phyloP scores from a whole-genome alignment of 2,888 invertebrate species.

The Chouioia cunea region DNA sequence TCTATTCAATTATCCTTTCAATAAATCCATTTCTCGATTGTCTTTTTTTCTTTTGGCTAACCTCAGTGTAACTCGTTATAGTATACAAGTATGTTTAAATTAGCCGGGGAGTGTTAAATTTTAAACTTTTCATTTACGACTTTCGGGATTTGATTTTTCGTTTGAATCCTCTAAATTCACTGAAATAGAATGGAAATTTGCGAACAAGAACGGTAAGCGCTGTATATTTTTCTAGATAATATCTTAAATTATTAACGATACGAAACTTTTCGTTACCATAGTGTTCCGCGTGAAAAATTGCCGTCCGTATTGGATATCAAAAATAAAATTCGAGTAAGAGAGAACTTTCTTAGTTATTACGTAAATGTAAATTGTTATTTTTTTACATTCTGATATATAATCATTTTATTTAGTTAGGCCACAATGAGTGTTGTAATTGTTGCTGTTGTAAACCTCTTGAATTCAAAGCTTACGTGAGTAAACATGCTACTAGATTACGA shows the following conservation, averaged over 20 bases:
- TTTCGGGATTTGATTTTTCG: slow-evolving; percentile 15
- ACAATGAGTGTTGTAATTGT: slow-evolving; percentile 61
- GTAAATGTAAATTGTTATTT: neutral
- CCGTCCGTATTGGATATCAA: slow-evolving; percentile 58
- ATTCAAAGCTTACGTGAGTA: slow-evolving; percentile 54
- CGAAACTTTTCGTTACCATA: neutral
- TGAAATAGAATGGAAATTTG: slow-evolving; percentile 60
- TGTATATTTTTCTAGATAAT: neutral
- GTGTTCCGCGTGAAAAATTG: slow-evolving; percentile 46
- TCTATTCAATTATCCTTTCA: neutral
- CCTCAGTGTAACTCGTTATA: slow-evolving; percentile 27
- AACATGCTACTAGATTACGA: neutral
- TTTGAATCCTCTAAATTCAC: slow-evolving; percentile 37
- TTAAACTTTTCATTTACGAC: slow-evolving; percentile 39
- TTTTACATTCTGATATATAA: neutral
- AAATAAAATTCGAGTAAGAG: slow-evolving; percentile 58
- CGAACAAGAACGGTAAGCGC: slow-evolving; percentile 54
- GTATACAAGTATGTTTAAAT: slow-evolving; percentile 17
- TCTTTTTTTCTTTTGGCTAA: slow-evolving; percentile 32
- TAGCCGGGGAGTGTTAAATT: neutral
- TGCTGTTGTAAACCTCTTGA: slow-evolving; percentile 59
- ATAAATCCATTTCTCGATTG: slow-evolving; percentile 30
- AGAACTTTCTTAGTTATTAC: neutral
- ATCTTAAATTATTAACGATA: slow-evolving; percentile 14
- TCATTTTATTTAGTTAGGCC: slow-evolving; percentile 55